These are phyloP conservation scores for Liolophura sinensis DNA, from an alignment of 1,140 invertebrate genomes.

Conservation along the genomic window DNA sequence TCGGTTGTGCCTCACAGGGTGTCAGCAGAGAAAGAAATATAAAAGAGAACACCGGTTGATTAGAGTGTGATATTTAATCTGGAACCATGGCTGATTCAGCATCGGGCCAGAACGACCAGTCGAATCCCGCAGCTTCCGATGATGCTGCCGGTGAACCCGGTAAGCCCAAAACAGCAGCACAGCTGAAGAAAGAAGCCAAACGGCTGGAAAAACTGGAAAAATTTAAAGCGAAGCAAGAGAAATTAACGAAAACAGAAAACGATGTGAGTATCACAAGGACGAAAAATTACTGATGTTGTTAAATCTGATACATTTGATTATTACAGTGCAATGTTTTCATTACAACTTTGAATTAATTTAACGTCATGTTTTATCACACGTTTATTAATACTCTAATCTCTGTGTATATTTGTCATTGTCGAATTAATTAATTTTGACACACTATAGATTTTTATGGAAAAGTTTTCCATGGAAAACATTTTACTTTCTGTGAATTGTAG, in stretches of 20 bases:
- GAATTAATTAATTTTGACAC: no score
- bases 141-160: slow-evolving; percentile 10
- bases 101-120: slow-evolving; percentile 9
- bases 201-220: slow-evolving; percentile 68
- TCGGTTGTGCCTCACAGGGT: no score
- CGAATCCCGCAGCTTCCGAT: slow-evolving; percentile 3
- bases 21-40: no score
- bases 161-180: slow-evolving; percentile 45
- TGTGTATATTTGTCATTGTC: no score
- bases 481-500: no score
- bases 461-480: no score
- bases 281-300: slow-evolving; percentile 8
- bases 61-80: no score
- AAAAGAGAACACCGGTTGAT: no score
- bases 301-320: slow-evolving; percentile 5
- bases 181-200: slow-evolving; percentile 51
- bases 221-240: slow-evolving; percentile 84
- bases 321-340: background rate
- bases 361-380: background rate
- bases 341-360: slow-evolving; percentile 1
- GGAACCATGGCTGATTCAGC: slow-evolving; percentile 13
- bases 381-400: background rate
- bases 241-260: slow-evolving; percentile 57
- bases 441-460: no score
- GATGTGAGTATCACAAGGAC: slow-evolving; percentile 17